Evolutionary conservation across 2,797 vertebrate genomes (phyloP), one percentile per base, ranked within the genome.

Genomic region (Apogon talboti): DNA sequence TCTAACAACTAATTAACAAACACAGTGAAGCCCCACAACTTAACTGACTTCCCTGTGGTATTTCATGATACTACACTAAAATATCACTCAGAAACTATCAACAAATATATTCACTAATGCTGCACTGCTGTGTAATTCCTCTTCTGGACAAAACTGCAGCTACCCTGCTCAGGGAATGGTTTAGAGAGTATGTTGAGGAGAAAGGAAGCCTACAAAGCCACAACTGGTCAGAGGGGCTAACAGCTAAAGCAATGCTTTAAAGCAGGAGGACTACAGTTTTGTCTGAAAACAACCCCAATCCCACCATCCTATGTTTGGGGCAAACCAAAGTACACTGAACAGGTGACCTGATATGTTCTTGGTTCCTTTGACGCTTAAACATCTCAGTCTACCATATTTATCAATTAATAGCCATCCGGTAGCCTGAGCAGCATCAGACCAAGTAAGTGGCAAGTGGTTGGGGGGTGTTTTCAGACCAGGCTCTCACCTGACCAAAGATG

Each of bases 401-500:
- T 57, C 2, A 52, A 49, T 45, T 10, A 57, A 68, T 57, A 79
- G 54, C 57, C 46, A 69, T 78, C 37, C 75, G 83, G 55, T 35
- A 76, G 43, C 14, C 45, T 37, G 18, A 6, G 24, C n/a, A 61
- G 45, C 38, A 58, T 33, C 35, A 38, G 47, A 48, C 8, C 52
- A 16, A 41, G 37, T 61, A 7, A 49, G 46, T 54, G n/a, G 35
- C 37, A 49, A 68, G 76, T 76, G 71, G 67, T 60, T 69, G 3
- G 59, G 79, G 85, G 81, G 59, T 86, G 90, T 87, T 92, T 92
- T 92, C 85, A 88, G 84, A 90, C 70, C 88, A 87, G 84, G 66
- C 50, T 89, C 88, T 91, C 90, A 91, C 89, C 89, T 91, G 89
- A 89, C 77, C 86, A 82, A 92, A 85, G 86, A 91, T 67, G 77